A percentile compares a stretch with the other conserved stretches of the same genome.
Evolutionary conservation across 2,888 invertebrate genomes (phyloP).

Genomic region (Argynnis bischoffii): DNA sequence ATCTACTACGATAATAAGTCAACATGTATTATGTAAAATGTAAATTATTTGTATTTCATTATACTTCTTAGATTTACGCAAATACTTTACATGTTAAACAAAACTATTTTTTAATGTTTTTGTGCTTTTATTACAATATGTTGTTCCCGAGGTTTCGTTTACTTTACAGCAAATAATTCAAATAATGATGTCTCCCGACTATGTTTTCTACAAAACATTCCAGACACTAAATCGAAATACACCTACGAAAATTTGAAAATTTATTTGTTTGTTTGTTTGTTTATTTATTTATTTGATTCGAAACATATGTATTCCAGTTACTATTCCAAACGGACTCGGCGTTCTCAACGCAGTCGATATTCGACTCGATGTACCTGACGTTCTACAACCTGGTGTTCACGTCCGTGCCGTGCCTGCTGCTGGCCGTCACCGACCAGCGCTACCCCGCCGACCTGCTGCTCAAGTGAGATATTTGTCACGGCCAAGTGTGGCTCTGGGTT

Average conservation of each 20-base stretch:
- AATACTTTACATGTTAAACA: too few species aligned
- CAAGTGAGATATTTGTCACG: slow-evolving; percentile 58
- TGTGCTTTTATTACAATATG: too few species aligned
- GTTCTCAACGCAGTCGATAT: slow-evolving; percentile 86
- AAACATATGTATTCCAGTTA: slow-evolving; percentile 59
- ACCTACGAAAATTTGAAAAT: not conserved
- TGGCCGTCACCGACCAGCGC: slow-evolving; percentile 89
- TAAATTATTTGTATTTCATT: too few species aligned
- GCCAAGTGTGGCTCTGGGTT: not conserved
- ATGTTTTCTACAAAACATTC: too few species aligned
- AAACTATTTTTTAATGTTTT: too few species aligned
- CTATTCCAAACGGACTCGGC: slow-evolving; percentile 79
- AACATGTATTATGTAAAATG: too few species aligned
- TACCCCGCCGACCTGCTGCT: slow-evolving; percentile 79
- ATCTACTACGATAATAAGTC: too few species aligned
- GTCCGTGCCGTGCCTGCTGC: slow-evolving; percentile 87
- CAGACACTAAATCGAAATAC: too few species aligned
- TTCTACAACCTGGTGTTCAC: slow-evolving; percentile 90
- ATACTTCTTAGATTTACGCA: too few species aligned
- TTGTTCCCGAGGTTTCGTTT: too few species aligned
- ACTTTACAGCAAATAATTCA: too few species aligned
- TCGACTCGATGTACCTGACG: slow-evolving; percentile 88
- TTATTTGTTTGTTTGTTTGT: not conserved
- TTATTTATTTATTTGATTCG: not conserved
- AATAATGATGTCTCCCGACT: too few species aligned